Evolutionary conservation across 2,888 invertebrate species (phyloP), one percentile per base, ranked within the genome.

Genomic region (Melanotus villosus): DNA sequence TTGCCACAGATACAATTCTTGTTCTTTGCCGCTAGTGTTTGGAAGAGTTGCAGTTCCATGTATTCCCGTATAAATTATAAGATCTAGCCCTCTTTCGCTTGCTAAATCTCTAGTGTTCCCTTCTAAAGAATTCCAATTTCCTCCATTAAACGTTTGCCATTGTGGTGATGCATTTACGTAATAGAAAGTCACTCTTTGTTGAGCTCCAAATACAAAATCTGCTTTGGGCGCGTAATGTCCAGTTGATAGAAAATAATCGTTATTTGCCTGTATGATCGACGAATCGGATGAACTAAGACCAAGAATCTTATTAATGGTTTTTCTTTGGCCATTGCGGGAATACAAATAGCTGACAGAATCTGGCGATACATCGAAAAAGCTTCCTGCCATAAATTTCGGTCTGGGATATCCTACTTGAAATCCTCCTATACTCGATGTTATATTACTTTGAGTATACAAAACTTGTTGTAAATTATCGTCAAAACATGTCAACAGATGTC

Each of bases 91-190:
- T 18, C 83, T 80, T 19, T 78, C 76, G 1, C 75, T 75, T 0
- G 87, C 87, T 70, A 85, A n/a, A 79, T 41, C 78, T 59, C 89
- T 83, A 3, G 87, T 83, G 65, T 83, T 82, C 2, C 76, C 75
- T 81, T 90, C 90, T 12, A 88, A 78, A 0, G 75, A 74, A 41
- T 84, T 81, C 90, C 90, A 90, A 73, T 88, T 89, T 9, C 87
- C 87, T 0, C 82, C 87, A 77, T 91, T 91, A 76, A 90, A 88
- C 1, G 83, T 83, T 75, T 90, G 89, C 91, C 91, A 92, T 74
- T 92, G 92, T 0, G 91, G 91, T 0, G 89, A 89, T 0, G 87
- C 87, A 77, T 92, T 92, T 56, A 90, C 83, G 76, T 89, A 91
- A 80, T 89, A 89, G 81, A 90, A 91, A 0, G 89, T 88, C 0